phyloP scores from a whole-genome alignment of 2,797 vertebrate species.

The Gambusia yucatana region DNA sequence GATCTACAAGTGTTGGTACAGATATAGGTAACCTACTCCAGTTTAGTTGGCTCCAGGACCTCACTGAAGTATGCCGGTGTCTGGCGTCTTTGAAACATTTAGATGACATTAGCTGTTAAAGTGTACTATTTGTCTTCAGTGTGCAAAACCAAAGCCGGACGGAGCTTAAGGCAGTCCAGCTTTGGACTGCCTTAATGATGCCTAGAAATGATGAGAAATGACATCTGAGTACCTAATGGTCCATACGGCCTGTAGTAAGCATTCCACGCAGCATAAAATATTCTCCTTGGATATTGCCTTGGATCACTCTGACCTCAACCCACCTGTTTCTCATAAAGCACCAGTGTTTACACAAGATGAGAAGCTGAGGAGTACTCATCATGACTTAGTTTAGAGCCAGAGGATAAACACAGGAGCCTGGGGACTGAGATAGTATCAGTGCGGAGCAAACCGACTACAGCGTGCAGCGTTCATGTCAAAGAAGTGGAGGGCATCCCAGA shows the following conservation, averaged over 20 bases:
- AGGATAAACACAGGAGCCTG: conserved; percentile 57
- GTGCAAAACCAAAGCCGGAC: not conserved
- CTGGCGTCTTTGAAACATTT: not conserved
- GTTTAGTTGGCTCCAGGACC: not conserved
- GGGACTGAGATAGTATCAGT: conserved; percentile 40
- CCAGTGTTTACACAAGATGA: conserved; percentile 61
- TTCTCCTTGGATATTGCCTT: not conserved
- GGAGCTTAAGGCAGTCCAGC: not conserved
- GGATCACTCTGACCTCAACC: conserved; percentile 21
- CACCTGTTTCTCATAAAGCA: conserved; percentile 71
- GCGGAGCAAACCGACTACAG: conserved; percentile 25
- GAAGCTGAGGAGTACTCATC: conserved; percentile 45
- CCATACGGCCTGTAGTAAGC: not conserved
- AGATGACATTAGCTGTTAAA: not conserved
- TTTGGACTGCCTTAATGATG: not conserved
- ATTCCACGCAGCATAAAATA: not conserved
- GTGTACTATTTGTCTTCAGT: not conserved
- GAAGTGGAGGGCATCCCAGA: conserved; percentile 21
- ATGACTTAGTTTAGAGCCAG: conserved; percentile 55
- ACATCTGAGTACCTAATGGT: not conserved
- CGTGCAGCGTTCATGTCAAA: conserved; percentile 38
- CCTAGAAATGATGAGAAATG: not conserved
- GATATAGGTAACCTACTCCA: not conserved
- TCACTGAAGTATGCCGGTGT: not conserved
- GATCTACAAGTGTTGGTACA: not conserved